Evolutionary conservation across 2,888 invertebrate genomes (phyloP).

Genomic region (Nemapogon koenigi): DNA sequence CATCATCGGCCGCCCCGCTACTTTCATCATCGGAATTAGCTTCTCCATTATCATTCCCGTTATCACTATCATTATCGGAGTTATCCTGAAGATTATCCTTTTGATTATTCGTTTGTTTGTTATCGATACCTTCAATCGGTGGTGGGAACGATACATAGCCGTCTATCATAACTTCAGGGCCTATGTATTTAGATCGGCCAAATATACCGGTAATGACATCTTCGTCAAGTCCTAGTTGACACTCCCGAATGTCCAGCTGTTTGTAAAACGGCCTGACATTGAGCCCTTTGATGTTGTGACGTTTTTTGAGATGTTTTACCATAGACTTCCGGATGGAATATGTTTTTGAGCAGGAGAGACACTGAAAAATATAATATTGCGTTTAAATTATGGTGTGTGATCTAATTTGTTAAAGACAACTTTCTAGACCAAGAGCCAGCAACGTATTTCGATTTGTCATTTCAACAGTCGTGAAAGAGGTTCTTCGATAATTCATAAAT

Average conservation of each 20-base stretch:
- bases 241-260: conserved; percentile 44
- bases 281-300: conserved; percentile 35
- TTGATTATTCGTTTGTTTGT: background rate
- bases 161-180: conserved; percentile 25
- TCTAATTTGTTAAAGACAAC: too few relatives aligned
- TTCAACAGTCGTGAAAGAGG: too few relatives aligned
- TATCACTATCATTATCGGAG: conserved; percentile 17
- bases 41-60: conserved; percentile 19
- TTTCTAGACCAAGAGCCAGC: too few relatives aligned
- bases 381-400: too few relatives aligned
- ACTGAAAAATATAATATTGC: conserved; percentile 42
- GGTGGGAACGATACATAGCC: conserved; percentile 31
- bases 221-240: conserved; percentile 41
- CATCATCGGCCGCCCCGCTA: conserved; percentile 10
- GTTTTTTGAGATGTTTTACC: conserved; percentile 46
- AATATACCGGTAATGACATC: conserved; percentile 42
- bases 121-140: conserved; percentile 2
- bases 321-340: conserved; percentile 52
- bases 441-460: too few relatives aligned
- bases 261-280: conserved; percentile 34
- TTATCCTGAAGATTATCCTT: conserved; percentile 13
- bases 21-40: conserved; percentile 17
- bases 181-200: conserved; percentile 34
- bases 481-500: too few relatives aligned
- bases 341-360: conserved; percentile 54